Evolutionary conservation across 2,113 vertebrate species (phyloP), one percentile per base, ranked within the genome.

Genomic region (Megaleporinus macrocephalus): DNA sequence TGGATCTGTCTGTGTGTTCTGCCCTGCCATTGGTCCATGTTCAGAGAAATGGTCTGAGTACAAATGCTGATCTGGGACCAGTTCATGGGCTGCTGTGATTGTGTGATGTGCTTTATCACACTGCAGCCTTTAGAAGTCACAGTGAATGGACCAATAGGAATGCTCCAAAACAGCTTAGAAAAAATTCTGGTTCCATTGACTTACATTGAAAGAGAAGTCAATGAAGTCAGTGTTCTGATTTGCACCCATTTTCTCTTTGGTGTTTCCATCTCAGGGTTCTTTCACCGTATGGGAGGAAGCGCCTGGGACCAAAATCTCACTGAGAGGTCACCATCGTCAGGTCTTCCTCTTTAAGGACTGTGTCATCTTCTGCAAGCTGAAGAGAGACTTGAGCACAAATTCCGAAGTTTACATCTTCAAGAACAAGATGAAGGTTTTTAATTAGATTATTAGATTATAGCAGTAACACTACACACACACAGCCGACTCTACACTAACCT

Each of bases 241-340:
- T 16, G 18, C 27, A 18, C 11, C 27, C 27, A 61, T 41, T n/a
- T 9, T 29, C n/a, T 72, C 20, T 65, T 47, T 20, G 12, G 22
- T 81, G 68, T 63, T 4, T 66, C 12, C 26, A 6, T 87, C 16
- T 12, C 14, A 99, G 98, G 96, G 97, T 20, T 91, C 96, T 55
- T 98, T 99, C 87, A 95, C 96, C 0, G 97, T 99, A 22, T 99
- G 97, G 97, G 98, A 99, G 85, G 97, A 98, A 24, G 93, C 96
- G 0, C 96, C 97, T 0, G 97, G 97, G 3, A 93, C 95, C 0
- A 93, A 96, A 76, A 92, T 95, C 76, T 90, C 96, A 5, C 95
- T 96, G 90, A 96, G 97, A 87, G 98, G 97, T 82, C 98, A 99
- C 87, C 97, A 97, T 83, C 96, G 98, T 73, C 96, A 98, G 0